These are phyloP conservation scores for Drosophila nigromelanica DNA, from an alignment of 1,140 invertebrate species.

Conservation along the genomic window DNA sequence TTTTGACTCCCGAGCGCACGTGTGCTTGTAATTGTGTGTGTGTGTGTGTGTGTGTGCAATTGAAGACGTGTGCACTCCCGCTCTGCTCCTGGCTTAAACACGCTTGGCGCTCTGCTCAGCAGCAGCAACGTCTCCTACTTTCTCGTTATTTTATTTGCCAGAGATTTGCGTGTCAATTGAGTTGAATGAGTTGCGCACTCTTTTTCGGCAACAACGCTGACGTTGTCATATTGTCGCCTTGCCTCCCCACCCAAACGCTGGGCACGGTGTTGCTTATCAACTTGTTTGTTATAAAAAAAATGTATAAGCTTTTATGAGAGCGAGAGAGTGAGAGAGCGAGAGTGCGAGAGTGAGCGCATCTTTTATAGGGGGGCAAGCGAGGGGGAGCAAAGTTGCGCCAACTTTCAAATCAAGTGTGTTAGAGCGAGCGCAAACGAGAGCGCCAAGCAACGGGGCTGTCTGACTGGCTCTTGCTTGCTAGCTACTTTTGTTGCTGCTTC, in stretches of 20 bases:
- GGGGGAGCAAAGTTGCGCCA: slow-evolving; percentile 61
- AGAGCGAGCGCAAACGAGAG: slow-evolving; percentile 78
- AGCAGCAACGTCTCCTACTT: slow-evolving; percentile 45
- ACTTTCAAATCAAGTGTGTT: slow-evolving; percentile 67
- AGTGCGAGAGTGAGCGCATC: slow-evolving; percentile 44
- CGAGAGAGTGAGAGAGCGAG: slow-evolving; percentile 32
- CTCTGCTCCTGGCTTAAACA: slow-evolving; percentile 45
- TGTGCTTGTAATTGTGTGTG: slow-evolving; percentile 24
- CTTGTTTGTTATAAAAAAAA: slow-evolving; percentile 44
- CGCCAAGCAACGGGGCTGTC: slow-evolving; percentile 55
- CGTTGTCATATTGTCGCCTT: slow-evolving; percentile 23
- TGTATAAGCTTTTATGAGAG: slow-evolving; percentile 51
- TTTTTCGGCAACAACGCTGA: slow-evolving; percentile 31
- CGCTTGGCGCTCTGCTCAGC: slow-evolving; percentile 28
- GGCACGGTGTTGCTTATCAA: slow-evolving; percentile 44
- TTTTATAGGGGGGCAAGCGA: not conserved
- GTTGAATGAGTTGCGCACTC: slow-evolving; percentile 76
- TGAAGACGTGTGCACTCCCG: slow-evolving; percentile 60
- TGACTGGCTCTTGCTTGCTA: slow-evolving; percentile 39
- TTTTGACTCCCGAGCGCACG: slow-evolving; percentile 26
- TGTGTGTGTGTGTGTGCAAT: slow-evolving; percentile 15
- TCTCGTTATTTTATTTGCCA: slow-evolving; percentile 48
- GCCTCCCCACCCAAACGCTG: not conserved
- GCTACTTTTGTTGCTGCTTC: slow-evolving; percentile 39
- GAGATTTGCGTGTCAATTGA: slow-evolving; percentile 79